phyloP scores from a whole-genome alignment of 2,888 invertebrate genomes.

The Cenopis cana region DNA sequence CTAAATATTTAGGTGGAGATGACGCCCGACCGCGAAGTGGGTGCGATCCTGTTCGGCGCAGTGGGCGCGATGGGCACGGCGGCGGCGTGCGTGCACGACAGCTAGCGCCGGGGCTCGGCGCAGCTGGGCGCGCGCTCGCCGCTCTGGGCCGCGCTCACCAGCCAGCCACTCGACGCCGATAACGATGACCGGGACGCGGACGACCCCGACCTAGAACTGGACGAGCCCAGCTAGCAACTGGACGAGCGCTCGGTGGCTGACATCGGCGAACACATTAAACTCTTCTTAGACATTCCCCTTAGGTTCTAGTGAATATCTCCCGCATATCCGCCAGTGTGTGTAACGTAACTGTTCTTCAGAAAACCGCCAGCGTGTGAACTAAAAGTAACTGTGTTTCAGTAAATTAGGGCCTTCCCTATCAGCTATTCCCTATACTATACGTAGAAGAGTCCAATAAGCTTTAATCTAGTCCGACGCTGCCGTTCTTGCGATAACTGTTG shows the following conservation, averaged over 20 bases:
- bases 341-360: constrained; percentile 5
- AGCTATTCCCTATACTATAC: constrained; percentile 4
- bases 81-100: constrained; percentile 79
- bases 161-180: constrained; percentile 82
- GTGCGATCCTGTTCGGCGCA: constrained; percentile 72
- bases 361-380: background rate
- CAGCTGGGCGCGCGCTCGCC: constrained; percentile 86
- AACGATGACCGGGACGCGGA: constrained; percentile 50
- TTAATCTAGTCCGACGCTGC: constrained; percentile 18
- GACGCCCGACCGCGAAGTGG: constrained; percentile 81
- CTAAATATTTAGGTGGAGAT: constrained; percentile 75
- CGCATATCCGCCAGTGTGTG: constrained; percentile 33
- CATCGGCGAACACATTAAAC: constrained; percentile 83
- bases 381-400: constrained; percentile 9
- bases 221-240: constrained; percentile 84
- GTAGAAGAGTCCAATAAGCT: constrained; percentile 23
- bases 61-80: constrained; percentile 74
- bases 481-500: constrained; percentile 16
- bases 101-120: constrained; percentile 83
- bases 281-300: constrained; percentile 85
- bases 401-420: constrained; percentile 1
- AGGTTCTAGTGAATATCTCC: constrained; percentile 70
- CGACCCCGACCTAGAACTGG: constrained; percentile 50
- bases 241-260: constrained; percentile 84
- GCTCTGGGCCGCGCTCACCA: constrained; percentile 92